Evolutionary conservation across 2,888 invertebrate species (phyloP).

Genomic region (Cistogaster globosa): DNA sequence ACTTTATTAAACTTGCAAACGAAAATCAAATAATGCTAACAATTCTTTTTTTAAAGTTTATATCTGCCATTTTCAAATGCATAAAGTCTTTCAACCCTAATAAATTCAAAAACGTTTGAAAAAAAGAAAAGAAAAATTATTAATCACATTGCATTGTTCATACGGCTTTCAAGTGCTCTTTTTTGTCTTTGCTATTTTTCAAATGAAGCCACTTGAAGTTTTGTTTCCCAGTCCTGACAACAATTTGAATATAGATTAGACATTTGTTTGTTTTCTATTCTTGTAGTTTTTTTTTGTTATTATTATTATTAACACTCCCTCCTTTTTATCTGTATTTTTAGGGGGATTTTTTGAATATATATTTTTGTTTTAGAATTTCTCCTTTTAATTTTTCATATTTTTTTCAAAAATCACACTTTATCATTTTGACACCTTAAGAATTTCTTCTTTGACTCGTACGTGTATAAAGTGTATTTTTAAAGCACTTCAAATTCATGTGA

Average conservation of each 20-base stretch:
- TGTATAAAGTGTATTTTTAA: slow-evolving; percentile 26
- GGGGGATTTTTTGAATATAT: not conserved
- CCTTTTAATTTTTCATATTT: slow-evolving; percentile 17
- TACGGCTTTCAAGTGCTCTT: slow-evolving; percentile 34
- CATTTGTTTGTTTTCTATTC: slow-evolving; percentile 6
- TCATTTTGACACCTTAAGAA: slow-evolving; percentile 59
- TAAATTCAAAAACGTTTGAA: not conserved
- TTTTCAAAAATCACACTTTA: slow-evolving; percentile 44
- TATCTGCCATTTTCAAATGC: not conserved
- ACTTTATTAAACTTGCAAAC: too few relatives aligned
- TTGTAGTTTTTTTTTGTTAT: slow-evolving; percentile 12
- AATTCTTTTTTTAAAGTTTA: not conserved
- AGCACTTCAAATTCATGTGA: slow-evolving; percentile 1
- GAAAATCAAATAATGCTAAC: too few relatives aligned
- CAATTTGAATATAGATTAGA: slow-evolving; percentile 30
- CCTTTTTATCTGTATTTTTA: slow-evolving; percentile 18
- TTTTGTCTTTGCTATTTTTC: slow-evolving; percentile 17
- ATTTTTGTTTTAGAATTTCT: slow-evolving; percentile 22
- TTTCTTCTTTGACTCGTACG: not conserved
- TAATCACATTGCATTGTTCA: slow-evolving; percentile 43
- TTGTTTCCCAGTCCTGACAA: slow-evolving; percentile 19
- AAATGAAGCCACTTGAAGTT: slow-evolving; percentile 46
- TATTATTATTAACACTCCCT: slow-evolving; percentile 47
- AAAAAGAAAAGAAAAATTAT: not conserved
- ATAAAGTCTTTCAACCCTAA: not conserved